Base-by-base conservation (phyloP, 1,140 invertebrate genomes). In the Atta texana region DNA sequence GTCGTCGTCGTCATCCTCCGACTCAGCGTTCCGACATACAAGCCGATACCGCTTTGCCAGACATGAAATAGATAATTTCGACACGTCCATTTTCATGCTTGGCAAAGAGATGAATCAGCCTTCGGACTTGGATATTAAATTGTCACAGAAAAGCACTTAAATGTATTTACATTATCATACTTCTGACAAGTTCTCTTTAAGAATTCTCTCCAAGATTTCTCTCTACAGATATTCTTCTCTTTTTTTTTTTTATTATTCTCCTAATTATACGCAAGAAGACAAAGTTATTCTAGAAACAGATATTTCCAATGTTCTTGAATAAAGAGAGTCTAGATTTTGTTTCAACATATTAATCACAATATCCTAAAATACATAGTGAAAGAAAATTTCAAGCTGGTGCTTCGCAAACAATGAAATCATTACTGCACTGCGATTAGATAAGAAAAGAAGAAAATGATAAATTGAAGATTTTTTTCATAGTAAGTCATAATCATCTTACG, bases 51-150 rank as follows among this genome's bases (percentile, higher is more conserved):
- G 75, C 81, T 90, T 91, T 88, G 78, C 82, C 86, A 88, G 77
- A 85, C 75, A 88, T 77, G 59, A 82, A 87, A 90, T 88, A 87
- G 86, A 91, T 90, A 91, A 91, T 91, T 91, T 90, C 78, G 76
- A 86, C 75, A 80, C 88, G 87, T 86, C 75, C 68, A 75, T 89
- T 82, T 18, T 84, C 64, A 61, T 51, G 71, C 85, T 89, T 89
- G 87, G 61, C 87, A 89, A 89, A 86, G 68, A 69, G 53, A 84
- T 84, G 71, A 84, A 44, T 82, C 80, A 74, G 24, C 39, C 39
- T 75, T 84, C 24, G 66, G 51, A 59, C 53, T 69, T 44, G 18
- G 28, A 75, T 75, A 75, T 84, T 75, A 84, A 84, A 74, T 39
- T 49, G 55, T 74, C 69, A 61, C 69, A 51, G 34, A 61, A 34